These are phyloP conservation scores for Panulirus ornatus DNA, from an alignment of 1,140 invertebrate genomes.

Conservation along the genomic window DNA sequence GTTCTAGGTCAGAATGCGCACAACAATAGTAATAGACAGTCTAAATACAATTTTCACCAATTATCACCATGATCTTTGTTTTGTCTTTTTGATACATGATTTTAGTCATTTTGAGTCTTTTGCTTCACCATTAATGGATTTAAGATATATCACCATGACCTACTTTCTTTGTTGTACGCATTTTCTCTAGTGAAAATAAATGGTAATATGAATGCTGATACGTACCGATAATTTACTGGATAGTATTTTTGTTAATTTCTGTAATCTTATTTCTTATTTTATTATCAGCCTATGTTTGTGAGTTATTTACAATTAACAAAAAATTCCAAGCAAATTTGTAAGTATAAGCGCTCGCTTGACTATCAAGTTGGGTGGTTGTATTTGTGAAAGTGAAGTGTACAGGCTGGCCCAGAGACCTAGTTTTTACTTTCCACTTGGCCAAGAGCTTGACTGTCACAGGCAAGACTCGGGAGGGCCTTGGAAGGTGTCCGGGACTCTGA, in stretches of 20 bases:
- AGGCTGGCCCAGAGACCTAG: slow-evolving; percentile 67
- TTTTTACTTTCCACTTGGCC: slow-evolving; percentile 69
- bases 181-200: slow-evolving; percentile 36
- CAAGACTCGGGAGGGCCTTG: slow-evolving; percentile 65
- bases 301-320: background rate
- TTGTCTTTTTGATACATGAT: background rate
- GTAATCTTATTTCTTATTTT: background rate
- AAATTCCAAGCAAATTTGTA: background rate
- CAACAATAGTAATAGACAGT: slow-evolving; percentile 14
- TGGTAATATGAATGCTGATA: slow-evolving; percentile 1
- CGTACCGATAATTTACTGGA: background rate
- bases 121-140: background rate
- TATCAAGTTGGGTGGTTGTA: slow-evolving; percentile 65
- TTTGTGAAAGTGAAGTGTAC: slow-evolving; percentile 71
- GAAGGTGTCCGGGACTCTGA: slow-evolving; percentile 47
- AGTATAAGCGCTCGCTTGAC: slow-evolving; percentile 56
- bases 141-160: slow-evolving; percentile 63
- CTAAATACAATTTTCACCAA: background rate
- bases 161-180: slow-evolving; percentile 67
- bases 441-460: slow-evolving; percentile 66
- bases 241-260: background rate
- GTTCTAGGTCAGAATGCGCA: slow-evolving; percentile 52
- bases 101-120: background rate
- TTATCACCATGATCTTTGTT: background rate
- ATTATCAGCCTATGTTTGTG: background rate